These are phyloP conservation scores for Erethizon dorsatum DNA, from an alignment of 2,797 vertebrate species.

Conservation along the genomic window DNA sequence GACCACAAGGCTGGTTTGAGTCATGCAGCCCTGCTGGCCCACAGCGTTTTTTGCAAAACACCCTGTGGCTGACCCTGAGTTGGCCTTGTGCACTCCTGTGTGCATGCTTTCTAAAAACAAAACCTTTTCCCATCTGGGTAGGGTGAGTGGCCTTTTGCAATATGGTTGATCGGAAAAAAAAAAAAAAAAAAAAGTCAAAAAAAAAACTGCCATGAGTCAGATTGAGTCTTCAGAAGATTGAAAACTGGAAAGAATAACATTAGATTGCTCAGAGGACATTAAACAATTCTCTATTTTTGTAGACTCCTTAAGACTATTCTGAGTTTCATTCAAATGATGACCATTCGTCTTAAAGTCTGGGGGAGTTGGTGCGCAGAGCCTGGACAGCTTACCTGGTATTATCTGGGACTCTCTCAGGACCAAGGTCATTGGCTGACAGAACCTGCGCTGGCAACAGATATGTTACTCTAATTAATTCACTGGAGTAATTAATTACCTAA, in stretches of 20 bases:
- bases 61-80: not conserved
- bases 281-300: not conserved
- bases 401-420: not conserved
- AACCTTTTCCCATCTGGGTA: not conserved
- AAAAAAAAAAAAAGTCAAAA: not conserved
- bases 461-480: constrained; percentile 72
- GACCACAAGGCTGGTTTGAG: not conserved
- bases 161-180: not conserved
- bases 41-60: not conserved
- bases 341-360: not conserved
- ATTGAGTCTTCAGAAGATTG: not conserved
- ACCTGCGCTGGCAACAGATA: constrained; percentile 51
- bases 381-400: not conserved
- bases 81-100: not conserved
- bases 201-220: not conserved
- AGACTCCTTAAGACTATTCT: not conserved
- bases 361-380: accelerated
- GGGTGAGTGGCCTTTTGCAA: not conserved
- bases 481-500: constrained; percentile 78
- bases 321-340: not conserved
- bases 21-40: not conserved
- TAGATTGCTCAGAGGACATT: constrained; percentile 33
- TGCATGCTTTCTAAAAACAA: not conserved
- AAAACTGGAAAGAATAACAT: not conserved
- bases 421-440: constrained; percentile 14